Evolutionary conservation across 1,140 invertebrate genomes (phyloP).

Genomic region (Druon quercuslanigerum): DNA sequence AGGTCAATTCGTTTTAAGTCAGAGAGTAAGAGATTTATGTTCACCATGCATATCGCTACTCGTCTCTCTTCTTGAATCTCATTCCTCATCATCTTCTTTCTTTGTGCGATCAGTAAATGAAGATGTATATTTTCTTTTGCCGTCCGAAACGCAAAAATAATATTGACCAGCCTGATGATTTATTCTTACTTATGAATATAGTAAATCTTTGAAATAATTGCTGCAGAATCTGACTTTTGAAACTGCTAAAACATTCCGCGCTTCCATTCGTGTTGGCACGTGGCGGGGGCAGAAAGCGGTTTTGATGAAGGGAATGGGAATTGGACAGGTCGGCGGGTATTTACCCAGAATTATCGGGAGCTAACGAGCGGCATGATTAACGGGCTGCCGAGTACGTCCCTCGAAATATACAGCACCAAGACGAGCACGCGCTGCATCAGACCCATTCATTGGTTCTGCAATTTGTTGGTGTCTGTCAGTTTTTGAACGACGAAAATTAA

Average conservation of each 20-base stretch:
- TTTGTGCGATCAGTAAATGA: neutral
- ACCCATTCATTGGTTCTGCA: constrained; percentile 37
- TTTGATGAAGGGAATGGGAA: constrained; percentile 35
- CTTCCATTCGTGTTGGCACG: constrained; percentile 45
- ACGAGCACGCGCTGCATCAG: constrained; percentile 46
- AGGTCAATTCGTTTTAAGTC: constrained; percentile 60
- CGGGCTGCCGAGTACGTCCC: constrained; percentile 51
- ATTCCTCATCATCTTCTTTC: constrained; percentile 20
- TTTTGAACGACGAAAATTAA: constrained; percentile 13
- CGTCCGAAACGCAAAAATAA: neutral
- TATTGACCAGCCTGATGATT: neutral
- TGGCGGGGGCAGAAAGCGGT: constrained; percentile 44
- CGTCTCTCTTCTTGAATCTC: constrained; percentile 16
- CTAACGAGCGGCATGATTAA: constrained; percentile 62
- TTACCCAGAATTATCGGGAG: constrained; percentile 63
- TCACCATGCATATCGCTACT: constrained; percentile 36
- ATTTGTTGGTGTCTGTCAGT: constrained; percentile 32
- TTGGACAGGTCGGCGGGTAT: constrained; percentile 46
- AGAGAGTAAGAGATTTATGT: constrained; percentile 11
- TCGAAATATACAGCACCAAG: constrained; percentile 48
- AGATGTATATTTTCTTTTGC: neutral
- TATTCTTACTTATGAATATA: too few species aligned
- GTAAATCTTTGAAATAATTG: too few species aligned
- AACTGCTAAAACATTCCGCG: neutral
- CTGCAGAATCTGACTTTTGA: too few species aligned